Conservation (phyloP, 2,888 invertebrate genomes). For the Lithophane socia region DNA sequence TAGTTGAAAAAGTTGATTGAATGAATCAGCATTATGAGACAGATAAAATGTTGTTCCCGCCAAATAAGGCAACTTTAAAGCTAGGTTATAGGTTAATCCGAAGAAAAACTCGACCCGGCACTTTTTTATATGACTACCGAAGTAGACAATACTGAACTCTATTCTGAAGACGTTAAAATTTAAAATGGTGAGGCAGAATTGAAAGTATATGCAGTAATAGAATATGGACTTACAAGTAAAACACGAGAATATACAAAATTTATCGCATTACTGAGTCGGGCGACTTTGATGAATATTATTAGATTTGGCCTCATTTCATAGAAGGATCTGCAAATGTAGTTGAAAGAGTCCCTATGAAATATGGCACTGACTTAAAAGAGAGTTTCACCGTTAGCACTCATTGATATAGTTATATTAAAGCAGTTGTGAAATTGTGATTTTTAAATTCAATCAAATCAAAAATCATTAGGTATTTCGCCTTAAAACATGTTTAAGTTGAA, state of each 20-base stretch:
- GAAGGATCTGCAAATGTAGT: neutral
- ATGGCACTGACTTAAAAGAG: neutral
- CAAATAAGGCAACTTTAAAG: conserved; percentile 56
- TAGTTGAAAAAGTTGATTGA: conserved; percentile 51
- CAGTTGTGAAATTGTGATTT: neutral
- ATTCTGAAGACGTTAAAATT: neutral
- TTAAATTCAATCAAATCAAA: neutral
- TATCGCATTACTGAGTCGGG: neutral
- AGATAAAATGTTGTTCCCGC: conserved; percentile 58
- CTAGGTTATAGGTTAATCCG: conserved; percentile 59
- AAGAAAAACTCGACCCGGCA: conserved; percentile 57
- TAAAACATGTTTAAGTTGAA: neutral
- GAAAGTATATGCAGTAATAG: neutral
- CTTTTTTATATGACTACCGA: conserved; percentile 47
- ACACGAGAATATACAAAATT: conserved; percentile 29
- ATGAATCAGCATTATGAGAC: conserved; percentile 59
- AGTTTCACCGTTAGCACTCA: neutral
- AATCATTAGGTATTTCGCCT: too few species aligned
- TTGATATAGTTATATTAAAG: neutral
- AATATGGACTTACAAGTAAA: conserved; percentile 18
- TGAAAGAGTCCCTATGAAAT: neutral
- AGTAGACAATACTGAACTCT: conserved; percentile 22
- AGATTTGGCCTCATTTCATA: conserved; percentile 11
- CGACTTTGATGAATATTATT: neutral
- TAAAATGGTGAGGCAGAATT: neutral